phyloP scores from a whole-genome alignment of 2,113 vertebrate genomes.

The Odocoileus virginianus region DNA sequence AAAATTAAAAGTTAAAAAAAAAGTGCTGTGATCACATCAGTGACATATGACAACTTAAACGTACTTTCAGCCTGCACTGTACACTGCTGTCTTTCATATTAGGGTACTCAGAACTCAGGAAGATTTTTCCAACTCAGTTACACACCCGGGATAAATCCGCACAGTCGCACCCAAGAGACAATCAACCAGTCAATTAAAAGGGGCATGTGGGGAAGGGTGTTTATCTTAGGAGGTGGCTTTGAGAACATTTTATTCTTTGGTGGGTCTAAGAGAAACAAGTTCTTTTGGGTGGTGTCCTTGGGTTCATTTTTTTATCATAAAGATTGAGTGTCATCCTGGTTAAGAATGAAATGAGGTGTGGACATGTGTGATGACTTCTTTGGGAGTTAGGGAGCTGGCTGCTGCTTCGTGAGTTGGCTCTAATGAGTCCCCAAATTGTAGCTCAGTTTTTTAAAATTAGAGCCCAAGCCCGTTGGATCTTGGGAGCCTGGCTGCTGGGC shows the following conservation, averaged over 20 bases:
- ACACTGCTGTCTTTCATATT: background rate
- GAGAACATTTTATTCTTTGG: conserved; percentile 67
- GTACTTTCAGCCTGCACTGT: background rate
- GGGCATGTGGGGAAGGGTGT: conserved; percentile 33
- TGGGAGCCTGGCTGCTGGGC: background rate
- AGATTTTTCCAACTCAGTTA: background rate
- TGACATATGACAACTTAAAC: background rate
- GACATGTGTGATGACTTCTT: background rate
- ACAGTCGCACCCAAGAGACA: conserved; percentile 18
- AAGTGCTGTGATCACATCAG: background rate
- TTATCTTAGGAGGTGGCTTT: conserved; percentile 45
- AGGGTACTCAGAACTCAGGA: background rate
- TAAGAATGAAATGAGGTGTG: background rate
- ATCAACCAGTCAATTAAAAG: conserved; percentile 49
- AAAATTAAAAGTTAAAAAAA: background rate
- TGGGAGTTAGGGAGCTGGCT: background rate
- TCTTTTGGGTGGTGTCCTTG: conserved; percentile 47
- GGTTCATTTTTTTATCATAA: conserved; percentile 37
- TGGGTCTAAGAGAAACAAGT: conserved; percentile 53
- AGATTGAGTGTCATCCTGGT: conserved; percentile 33
- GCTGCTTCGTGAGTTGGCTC: background rate
- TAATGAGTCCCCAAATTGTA: background rate
- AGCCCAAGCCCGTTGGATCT: background rate
- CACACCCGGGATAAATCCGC: background rate
- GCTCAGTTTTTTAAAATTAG: background rate